Conservation (phyloP, 2,888 invertebrate species). For the Zaprionus lineosus region DNA sequence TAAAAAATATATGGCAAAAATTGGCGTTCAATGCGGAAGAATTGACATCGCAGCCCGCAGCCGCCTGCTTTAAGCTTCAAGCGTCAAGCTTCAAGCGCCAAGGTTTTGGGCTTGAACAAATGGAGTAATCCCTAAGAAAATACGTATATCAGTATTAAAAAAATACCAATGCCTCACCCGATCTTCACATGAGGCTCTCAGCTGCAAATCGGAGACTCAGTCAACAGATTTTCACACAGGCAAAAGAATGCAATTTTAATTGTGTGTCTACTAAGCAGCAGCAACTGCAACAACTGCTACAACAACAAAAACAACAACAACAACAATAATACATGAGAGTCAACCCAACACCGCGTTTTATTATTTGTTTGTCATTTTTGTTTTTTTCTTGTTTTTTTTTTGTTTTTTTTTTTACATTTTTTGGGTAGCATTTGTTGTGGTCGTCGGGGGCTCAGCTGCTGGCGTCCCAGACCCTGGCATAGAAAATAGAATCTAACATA, state of each 20-base stretch:
- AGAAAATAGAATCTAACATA: constrained; percentile 71
- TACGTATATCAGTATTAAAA: too few relatives aligned
- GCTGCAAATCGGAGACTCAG: constrained; percentile 27
- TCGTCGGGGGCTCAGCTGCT: constrained; percentile 20
- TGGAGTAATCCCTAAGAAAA: constrained; percentile 26
- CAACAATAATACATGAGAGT: constrained; percentile 10
- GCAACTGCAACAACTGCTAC: not conserved
- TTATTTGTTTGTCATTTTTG: constrained; percentile 13
- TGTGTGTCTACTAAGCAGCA: constrained; percentile 33
- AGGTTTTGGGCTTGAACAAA: constrained; percentile 20
- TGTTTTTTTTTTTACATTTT: constrained; percentile 37
- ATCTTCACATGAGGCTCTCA: too few relatives aligned
- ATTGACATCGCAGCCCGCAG: constrained; percentile 28
- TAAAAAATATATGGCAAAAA: too few relatives aligned
- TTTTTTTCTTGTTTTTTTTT: constrained; percentile 25
- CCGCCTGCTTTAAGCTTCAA: too few relatives aligned
- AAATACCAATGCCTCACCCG: too few relatives aligned
- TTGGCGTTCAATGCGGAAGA: constrained; percentile 43
- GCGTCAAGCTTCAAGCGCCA: too few relatives aligned
- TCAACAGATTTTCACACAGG: constrained; percentile 44
- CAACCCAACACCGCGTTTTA: constrained; percentile 27
- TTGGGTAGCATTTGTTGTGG: constrained; percentile 33
- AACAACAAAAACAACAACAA: constrained; percentile 12
- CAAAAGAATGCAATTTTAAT: constrained; percentile 63
- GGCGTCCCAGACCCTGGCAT: constrained; percentile 81